A percentile compares a stretch with the other conserved stretches of the same genome.
These are phyloP conservation scores for Microcebus jonahi DNA, from an alignment of 2,113 vertebrate species.

Conservation along the genomic window DNA sequence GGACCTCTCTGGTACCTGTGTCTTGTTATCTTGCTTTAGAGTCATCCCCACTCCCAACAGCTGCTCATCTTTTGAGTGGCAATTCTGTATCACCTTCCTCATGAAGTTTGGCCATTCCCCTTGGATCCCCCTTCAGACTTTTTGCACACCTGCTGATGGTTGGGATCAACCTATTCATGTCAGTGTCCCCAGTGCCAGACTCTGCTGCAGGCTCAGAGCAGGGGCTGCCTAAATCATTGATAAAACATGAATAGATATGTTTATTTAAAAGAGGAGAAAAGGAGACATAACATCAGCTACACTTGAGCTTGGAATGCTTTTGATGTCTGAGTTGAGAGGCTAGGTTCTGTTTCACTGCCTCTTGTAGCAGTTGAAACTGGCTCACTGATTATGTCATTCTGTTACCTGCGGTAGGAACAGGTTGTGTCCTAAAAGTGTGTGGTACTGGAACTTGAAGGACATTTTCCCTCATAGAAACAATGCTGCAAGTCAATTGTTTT, in stretches of 20 bases:
- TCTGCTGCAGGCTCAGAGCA: background rate
- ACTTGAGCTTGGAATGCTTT: slow-evolving; percentile 36
- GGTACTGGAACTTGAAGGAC: background rate
- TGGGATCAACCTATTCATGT: background rate
- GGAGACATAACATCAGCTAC: background rate
- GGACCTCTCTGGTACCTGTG: background rate
- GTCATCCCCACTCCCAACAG: background rate
- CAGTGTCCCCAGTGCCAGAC: background rate
- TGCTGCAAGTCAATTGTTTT: background rate
- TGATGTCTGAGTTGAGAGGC: background rate
- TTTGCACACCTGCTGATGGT: background rate
- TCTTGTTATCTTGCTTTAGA: background rate
- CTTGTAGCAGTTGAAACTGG: background rate
- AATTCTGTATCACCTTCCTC: background rate
- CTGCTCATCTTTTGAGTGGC: background rate
- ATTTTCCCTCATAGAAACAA: background rate
- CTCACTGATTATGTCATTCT: background rate
- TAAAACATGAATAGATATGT: slow-evolving; percentile 4
- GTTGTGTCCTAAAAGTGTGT: background rate
- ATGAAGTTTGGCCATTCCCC: background rate
- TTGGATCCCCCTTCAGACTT: background rate
- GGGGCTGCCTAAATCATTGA: background rate
- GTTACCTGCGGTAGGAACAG: background rate
- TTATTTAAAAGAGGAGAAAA: slow-evolving; percentile 14
- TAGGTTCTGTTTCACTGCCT: background rate